Base-by-base conservation (phyloP, 2,797 vertebrate species). In the Cirrhinus molitorella region DNA sequence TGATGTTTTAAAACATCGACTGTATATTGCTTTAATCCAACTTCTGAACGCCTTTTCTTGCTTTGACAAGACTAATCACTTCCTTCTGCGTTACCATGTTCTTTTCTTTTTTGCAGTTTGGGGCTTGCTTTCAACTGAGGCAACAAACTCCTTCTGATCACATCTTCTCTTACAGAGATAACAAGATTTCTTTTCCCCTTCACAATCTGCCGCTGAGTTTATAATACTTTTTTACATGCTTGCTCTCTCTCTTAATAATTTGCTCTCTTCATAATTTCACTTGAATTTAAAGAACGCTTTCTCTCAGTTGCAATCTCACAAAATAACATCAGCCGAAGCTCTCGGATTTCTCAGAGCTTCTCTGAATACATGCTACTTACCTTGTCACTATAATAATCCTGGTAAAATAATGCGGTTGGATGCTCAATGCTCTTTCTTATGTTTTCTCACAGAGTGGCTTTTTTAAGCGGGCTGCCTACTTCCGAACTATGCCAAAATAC, bases 401-500 rank as follows among this genome's bases (percentile, higher is more conserved):
- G 51, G 37, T 59, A 25, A 57, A 13, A 59, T 6, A 21, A 34
- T 66, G n/a, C 31, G 31, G 37, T 12, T 9, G 63, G 14, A 51
- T 34, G 68, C 34, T 66, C 5, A 28, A 11, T n/a, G 40, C n/a
- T 17, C 16, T 23, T 43, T 43, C 8, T 68, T 68, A 25, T 75
- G 47, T 75, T 31, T 40, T 43, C 51, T 59, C 49, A 0, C 93
- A 98, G 97, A 96, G 94, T 53, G 95, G 96, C 68, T 98, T 98
- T 90, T 98, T 98, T 86, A 92, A 92, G 89, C 90, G 95, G 90
- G 92, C 88, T 14, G 90, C 23, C 85, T 94, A 95, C 80, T 95
- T 95, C 91, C 92, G 90, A 16, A 92, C 95, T 85, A 94, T 96
- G 93, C 93, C 92, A 55, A 96, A 96, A 88, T 95, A 98, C 92